Evolutionary conservation across 2,113 vertebrate genomes (phyloP).

Genomic region (Zosterops lateralis): DNA sequence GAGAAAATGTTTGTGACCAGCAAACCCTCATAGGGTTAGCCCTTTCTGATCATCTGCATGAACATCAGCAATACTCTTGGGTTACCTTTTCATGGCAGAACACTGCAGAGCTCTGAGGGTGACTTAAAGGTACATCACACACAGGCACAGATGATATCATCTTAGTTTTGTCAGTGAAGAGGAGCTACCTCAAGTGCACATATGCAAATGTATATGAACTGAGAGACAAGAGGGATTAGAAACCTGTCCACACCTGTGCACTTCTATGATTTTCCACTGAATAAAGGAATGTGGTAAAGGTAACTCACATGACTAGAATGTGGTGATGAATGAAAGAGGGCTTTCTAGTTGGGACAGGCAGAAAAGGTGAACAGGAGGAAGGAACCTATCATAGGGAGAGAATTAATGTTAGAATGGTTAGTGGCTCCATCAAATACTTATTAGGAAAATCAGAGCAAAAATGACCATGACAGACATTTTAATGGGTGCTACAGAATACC

Average conservation of each 20-base stretch:
- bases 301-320: background rate
- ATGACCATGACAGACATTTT: fast-evolving
- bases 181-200: background rate
- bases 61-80: background rate
- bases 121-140: background rate
- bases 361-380: background rate
- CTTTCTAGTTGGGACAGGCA: background rate
- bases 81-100: background rate
- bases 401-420: background rate
- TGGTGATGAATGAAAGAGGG: background rate
- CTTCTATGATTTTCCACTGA: background rate
- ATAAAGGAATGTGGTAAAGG: background rate
- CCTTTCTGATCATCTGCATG: background rate
- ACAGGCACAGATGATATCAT: background rate
- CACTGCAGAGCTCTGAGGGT: background rate
- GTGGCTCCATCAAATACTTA: fast-evolving
- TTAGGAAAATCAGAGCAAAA: background rate
- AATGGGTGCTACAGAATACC: background rate
- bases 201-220: background rate
- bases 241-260: background rate
- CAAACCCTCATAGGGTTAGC: background rate
- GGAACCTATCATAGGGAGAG: background rate
- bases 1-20: background rate
- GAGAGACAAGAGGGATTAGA: background rate
- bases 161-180: background rate